phyloP scores from a whole-genome alignment of 2,113 vertebrate genomes.

The Saccopteryx bilineata region DNA sequence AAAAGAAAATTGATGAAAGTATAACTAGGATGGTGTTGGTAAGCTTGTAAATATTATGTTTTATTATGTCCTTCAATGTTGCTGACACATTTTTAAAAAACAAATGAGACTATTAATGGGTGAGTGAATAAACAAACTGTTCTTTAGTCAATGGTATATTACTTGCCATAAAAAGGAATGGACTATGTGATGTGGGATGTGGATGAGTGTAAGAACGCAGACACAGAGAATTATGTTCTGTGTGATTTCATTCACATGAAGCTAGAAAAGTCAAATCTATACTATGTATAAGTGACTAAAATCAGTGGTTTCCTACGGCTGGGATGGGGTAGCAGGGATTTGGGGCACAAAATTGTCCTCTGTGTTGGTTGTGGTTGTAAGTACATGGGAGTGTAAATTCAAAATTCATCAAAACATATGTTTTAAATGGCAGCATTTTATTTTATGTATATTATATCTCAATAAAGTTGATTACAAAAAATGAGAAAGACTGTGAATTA shows the following conservation, averaged over 20 bases:
- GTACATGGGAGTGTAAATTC: neutral
- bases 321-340: neutral
- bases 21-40: neutral
- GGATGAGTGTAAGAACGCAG: neutral
- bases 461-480: neutral
- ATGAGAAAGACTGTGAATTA: neutral
- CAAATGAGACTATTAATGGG: too few species aligned
- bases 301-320: neutral
- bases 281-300: neutral
- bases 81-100: neutral
- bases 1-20: neutral
- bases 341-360: neutral
- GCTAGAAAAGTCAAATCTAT: neutral
- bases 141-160: neutral
- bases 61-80: neutral
- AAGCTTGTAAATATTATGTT: neutral
- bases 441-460: neutral
- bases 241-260: neutral
- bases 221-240: neutral
- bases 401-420: neutral
- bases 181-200: too few species aligned
- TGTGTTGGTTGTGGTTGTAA: neutral
- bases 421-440: neutral
- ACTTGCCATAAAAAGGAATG: neutral
- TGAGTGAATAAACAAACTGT: neutral